Base-by-base conservation (phyloP, 2,113 vertebrate genomes). In the Oreochromis niloticus region DNA sequence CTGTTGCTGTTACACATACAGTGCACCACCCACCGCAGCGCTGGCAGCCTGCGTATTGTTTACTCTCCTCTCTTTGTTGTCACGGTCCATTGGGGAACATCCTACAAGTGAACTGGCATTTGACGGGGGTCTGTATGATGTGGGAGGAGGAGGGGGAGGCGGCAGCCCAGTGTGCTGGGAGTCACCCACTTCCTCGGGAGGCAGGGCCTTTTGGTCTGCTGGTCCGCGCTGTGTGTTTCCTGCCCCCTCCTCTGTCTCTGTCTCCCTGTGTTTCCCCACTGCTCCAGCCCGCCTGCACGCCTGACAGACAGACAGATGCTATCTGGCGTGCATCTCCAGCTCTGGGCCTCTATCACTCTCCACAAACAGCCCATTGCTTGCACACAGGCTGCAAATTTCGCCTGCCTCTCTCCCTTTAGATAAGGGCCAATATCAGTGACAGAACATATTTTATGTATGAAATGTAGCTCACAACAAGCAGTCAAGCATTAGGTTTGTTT, bases 381-480 rank as follows among this genome's bases (percentile, higher is more conserved):
- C 95, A 95, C 95, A 96, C 95, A 86, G 93, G 96, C 94, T 97
- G 97, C 94, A 97, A 97, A 97, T 97, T 98, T 96, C 90, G 94
- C 95, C 97, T 97, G 96, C 97, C 97, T 98, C 97, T 97, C 97
- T 97, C 95, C 96, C 96, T 97, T 96, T 95, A 97, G 98, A 99
- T 99, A 99, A 99, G 97, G 93, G 91, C 54, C 16, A 34, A 97
- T 99, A 98, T 99, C 98, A 97, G 97, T 97, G 96, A 97, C 97
- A 97, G 97, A 96, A 98, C 98, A 98, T 98, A 98, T 98, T 99
- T 99, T 98, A 98, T 98, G 97, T 99, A 98, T 98, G 98, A 98
- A 98, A 97, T 97, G 97, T 97, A 94, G 97, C 97, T 94, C 96
- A 95, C 97, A 96, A 98, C 97, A 98, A 96, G 97, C 97, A 98